Evolutionary conservation across 2,113 vertebrate genomes (phyloP).

Genomic region (Xiphias gladius): DNA sequence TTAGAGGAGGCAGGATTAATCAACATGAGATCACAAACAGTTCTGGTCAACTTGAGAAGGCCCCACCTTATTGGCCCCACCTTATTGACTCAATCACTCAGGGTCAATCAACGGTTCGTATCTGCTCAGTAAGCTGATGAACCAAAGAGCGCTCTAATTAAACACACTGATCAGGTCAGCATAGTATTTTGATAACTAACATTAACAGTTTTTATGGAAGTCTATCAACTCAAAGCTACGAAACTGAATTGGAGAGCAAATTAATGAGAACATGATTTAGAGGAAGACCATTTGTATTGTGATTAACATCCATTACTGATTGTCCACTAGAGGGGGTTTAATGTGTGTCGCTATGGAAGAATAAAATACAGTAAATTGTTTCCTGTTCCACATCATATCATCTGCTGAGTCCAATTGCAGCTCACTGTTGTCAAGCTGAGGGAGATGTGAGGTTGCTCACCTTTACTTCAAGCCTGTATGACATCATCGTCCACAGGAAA

Average conservation of each 20-base stretch:
- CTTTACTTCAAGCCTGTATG: conserved; percentile 36
- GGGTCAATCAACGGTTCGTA: conserved; percentile 22
- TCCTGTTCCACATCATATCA: conserved; percentile 40
- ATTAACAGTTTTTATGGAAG: conserved; percentile 1
- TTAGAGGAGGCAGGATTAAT: background rate
- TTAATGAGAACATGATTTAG: background rate
- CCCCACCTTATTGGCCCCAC: background rate
- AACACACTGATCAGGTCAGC: conserved; percentile 2
- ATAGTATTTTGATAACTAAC: conserved; percentile 24
- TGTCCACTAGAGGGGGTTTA: conserved; percentile 57
- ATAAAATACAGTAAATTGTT: conserved; percentile 53
- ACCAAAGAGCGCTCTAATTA: background rate
- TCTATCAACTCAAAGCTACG: background rate
- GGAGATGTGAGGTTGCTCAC: conserved; percentile 24
- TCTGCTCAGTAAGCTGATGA: conserved; percentile 2
- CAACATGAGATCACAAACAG: background rate
- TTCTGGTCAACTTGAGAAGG: conserved; percentile 2
- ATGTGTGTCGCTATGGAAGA: conserved; percentile 44
- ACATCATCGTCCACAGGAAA: conserved; percentile 54
- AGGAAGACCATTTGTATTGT: conserved; percentile 13
- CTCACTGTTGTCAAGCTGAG: conserved; percentile 27
- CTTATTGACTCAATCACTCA: conserved; percentile 18
- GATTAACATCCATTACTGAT: conserved; percentile 33
- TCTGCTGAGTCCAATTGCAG: conserved; percentile 19
- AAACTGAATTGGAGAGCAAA: background rate